phyloP scores from a whole-genome alignment of 1,140 invertebrate genomes.

The Liolophura sinensis region DNA sequence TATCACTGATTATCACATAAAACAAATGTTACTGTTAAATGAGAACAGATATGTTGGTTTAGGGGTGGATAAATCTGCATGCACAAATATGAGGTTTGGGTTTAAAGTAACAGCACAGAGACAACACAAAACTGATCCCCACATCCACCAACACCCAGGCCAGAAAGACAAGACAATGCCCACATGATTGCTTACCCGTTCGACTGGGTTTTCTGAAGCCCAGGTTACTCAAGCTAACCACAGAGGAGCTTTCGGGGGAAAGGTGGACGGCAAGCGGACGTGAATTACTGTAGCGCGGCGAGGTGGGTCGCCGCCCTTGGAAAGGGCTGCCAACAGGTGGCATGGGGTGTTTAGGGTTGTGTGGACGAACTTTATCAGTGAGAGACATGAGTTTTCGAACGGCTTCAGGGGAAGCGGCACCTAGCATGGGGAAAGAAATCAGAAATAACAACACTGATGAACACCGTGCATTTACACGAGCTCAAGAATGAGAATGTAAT shows the following conservation, averaged over 20 bases:
- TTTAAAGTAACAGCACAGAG: background rate
- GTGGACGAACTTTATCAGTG: conserved; percentile 78
- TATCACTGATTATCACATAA: no score
- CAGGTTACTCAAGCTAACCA: conserved; percentile 87
- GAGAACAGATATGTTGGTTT: background rate
- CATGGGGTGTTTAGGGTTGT: conserved; percentile 50
- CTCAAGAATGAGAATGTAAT: background rate
- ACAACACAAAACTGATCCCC: background rate
- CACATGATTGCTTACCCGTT: conserved; percentile 66
- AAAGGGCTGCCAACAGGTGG: conserved; percentile 43
- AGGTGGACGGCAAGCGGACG: conserved; percentile 80
- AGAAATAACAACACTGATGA: background rate
- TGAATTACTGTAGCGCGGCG: conserved; percentile 57
- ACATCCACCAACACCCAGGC: background rate
- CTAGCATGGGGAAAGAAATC: conserved; percentile 52
- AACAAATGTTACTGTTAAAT: background rate
- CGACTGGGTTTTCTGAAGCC: conserved; percentile 83
- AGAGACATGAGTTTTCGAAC: conserved; percentile 90
- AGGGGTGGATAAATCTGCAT: background rate
- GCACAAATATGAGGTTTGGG: background rate
- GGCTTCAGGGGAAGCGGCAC: conserved; percentile 92
- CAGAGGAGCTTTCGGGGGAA: conserved; percentile 92
- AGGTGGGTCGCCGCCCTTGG: conserved; percentile 67
- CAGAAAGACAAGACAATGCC: no score
- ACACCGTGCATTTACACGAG: background rate